Base-by-base conservation (phyloP, 1,140 invertebrate species). In the Drosophila parabipectinata region DNA sequence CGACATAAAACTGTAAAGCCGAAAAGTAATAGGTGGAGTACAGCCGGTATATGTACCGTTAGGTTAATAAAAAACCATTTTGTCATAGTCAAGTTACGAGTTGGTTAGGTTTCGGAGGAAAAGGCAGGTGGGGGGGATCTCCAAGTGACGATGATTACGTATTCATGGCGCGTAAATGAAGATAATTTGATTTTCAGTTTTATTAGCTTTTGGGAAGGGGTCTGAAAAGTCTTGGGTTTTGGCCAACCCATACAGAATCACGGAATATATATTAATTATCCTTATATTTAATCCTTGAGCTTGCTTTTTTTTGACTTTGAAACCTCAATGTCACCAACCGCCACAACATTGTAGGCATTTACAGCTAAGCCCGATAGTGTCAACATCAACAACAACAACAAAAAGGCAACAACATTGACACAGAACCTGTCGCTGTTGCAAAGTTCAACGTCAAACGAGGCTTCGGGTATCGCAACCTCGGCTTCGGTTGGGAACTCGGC, bases 301-400 rank as follows among this genome's bases (percentile, higher is more conserved):
- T 30, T 6, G 47, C 63, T 50, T 48, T 28, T 2, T 12, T 28
- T 2, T 12, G 6, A 4, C 0, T 30, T 4, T 4, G 24, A 39
- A 51, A 37, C 37, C 63, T 2, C 79, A 88, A 90, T 80, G 88
- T 90, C 88, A 90, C 88, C 90, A 74, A 84, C 82, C 88, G 82
- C 88, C 82, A 81, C 58, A 77, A 60, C 63, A 78, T 78, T 58
- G 71, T 50, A 30, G 28, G 60, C 74, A 79, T 83, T 84, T 76
- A 84, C 80, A 84, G 80, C 80, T 76, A 77, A 72, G 51, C 71
- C 64, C 59, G 79, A 78, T 83, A 75, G 79, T 82, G 79, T 83
- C 74, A 73, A 55, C 51, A 72, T 37, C 58, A 79, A 55, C 41
- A 72, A 32, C 57, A 76, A 51, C 58, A 79, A 55, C 41, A 68